Conservation (phyloP, 2,797 vertebrate species). For the Ptychadena robeensis region DNA sequence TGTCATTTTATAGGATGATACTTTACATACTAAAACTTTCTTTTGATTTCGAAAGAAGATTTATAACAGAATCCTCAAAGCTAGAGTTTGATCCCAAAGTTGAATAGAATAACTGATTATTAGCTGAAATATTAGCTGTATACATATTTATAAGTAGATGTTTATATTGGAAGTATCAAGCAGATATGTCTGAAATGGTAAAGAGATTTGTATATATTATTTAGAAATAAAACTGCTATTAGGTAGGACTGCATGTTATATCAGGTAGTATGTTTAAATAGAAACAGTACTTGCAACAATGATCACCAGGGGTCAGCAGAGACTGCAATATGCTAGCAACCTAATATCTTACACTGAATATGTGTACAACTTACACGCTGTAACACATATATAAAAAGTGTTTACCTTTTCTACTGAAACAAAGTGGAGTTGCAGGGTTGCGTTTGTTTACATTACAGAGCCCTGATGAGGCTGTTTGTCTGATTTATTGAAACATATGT, state of each 20-base stretch:
- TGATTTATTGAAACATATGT: too few relatives aligned
- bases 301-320: slow-evolving; percentile 35
- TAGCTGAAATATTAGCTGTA: not conserved
- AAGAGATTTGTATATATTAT: too few relatives aligned
- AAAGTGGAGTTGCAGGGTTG: too few relatives aligned
- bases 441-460: too few relatives aligned
- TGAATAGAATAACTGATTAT: not conserved
- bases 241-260: too few relatives aligned
- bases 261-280: too few relatives aligned
- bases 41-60: not conserved
- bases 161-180: not conserved
- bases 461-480: too few relatives aligned
- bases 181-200: not conserved
- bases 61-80: not conserved
- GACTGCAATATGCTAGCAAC: not conserved
- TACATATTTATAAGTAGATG: not conserved
- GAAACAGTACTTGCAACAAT: slow-evolving; percentile 6
- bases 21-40: not conserved
- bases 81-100: not conserved
- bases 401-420: too few relatives aligned
- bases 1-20: not conserved
- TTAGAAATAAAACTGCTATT: not conserved
- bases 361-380: too few relatives aligned
- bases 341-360: not conserved
- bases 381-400: too few relatives aligned